Evolutionary conservation across 2,797 vertebrate species (phyloP), one percentile per base, ranked within the genome.

Genomic region (Alauda arvensis): DNA sequence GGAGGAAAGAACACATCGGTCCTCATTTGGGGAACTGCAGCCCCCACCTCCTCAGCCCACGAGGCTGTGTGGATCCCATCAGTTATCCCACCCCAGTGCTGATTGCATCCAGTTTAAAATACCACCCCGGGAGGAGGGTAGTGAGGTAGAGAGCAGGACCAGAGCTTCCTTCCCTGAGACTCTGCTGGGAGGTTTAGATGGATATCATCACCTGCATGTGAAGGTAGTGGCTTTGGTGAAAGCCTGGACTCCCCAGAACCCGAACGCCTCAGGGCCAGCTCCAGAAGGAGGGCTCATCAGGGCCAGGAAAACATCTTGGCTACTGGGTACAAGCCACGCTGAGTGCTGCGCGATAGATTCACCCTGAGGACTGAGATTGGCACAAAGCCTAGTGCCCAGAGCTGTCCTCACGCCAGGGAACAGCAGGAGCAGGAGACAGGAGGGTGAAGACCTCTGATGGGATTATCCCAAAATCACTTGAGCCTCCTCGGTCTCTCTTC

Each of bases 1-100:
- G 59, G 31, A 85, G 62, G 37, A 74, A 31, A 18, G 15, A 76
- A 28, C 3, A 2, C 18, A 31, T 31, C 0, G 0, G n/a, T 76
- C 3, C 2, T 68, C 60, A 11, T 48, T 19, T 37, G 6, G 40
- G 29, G 39, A 85, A 19, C 29, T 52, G 56, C 88, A 91, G 51
- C 45, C 42, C 31, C 26, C 9, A 3, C 31, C n/a, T 91, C n/a
- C 79, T 74, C 68, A 66, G 72, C 79, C 79, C 79, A 76, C 3
- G 0, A 39, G 26, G 37, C 3, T 1, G 10, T 7, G 1, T 51
- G 68, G 25, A 60, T 37, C 37, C 48, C 49, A 28, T 49, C 85
- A 77, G 42, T 74, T 72, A 70, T 71, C 37, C 34, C 8, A 8
- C n/a, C 13, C 13, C 48, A 24, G 46, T 0, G 1, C 24, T 53